Percentiles rank a stretch among this genome's conserved stretches.
Evolutionary conservation across 2,797 vertebrate genomes (phyloP).

Genomic region (Dallia pectoralis): DNA sequence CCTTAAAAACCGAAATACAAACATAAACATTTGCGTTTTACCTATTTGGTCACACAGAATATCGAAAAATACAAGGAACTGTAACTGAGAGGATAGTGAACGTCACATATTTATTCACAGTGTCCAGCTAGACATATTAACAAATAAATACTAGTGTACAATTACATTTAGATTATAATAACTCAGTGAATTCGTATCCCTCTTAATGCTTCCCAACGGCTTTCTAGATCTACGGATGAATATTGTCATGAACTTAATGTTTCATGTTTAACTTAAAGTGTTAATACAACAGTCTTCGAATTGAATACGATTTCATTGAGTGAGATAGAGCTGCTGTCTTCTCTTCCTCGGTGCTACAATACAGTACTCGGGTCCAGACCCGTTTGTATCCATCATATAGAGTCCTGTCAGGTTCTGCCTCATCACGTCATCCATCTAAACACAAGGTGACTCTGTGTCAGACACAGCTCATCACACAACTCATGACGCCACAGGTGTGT

Average conservation of each 20-base stretch:
- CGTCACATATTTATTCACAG: constrained; percentile 65
- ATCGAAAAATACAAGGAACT: constrained; percentile 72
- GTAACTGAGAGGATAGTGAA: constrained; percentile 65
- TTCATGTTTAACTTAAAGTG: background rate
- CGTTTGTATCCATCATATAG: constrained; percentile 58
- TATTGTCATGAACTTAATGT: background rate
- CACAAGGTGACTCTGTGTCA: constrained; percentile 65
- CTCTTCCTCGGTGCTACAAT: constrained; percentile 53
- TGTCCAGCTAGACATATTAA: constrained; percentile 51
- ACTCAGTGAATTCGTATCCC: too few relatives aligned
- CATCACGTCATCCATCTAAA: constrained; percentile 52
- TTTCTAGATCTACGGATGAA: background rate
- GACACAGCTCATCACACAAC: constrained; percentile 43
- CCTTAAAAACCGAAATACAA: constrained; percentile 6
- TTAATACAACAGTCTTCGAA: too few relatives aligned
- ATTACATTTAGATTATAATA: background rate
- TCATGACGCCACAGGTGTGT: constrained; percentile 48
- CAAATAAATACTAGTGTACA: constrained; percentile 29
- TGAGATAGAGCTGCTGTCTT: background rate
- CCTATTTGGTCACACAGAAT: constrained; percentile 58
- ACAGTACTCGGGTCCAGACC: constrained; percentile 48
- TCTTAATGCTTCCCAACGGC: too few relatives aligned
- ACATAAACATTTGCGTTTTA: constrained; percentile 41
- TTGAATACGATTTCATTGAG: too few relatives aligned
- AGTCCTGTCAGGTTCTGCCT: constrained; percentile 46